Percentiles rank a stretch among this genome's conserved stretches.
Conservation (phyloP, 2,113 vertebrate species). For the Actenoides hombroni region DNA sequence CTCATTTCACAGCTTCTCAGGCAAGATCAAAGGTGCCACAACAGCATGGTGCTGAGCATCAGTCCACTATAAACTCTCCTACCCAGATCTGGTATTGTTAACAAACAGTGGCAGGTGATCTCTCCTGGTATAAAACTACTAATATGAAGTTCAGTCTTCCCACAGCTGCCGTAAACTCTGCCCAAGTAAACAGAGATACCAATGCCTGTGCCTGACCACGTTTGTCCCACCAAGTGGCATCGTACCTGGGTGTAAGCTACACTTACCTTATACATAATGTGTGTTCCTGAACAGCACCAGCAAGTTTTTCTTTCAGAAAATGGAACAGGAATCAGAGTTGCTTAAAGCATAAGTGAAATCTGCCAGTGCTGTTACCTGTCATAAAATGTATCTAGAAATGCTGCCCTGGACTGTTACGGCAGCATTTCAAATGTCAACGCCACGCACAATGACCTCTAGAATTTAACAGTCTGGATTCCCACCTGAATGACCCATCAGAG, state of each 20-base stretch:
- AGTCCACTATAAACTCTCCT: background rate
- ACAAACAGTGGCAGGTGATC: background rate
- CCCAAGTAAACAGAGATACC: background rate
- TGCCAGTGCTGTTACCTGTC: background rate
- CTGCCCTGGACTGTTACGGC: background rate
- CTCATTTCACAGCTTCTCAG: background rate
- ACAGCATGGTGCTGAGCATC: background rate
- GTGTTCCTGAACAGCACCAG: background rate
- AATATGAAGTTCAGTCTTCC: background rate
- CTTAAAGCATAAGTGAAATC: background rate
- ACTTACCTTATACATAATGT: background rate
- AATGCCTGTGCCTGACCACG: background rate
- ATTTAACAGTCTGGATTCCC: background rate
- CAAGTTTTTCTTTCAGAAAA: background rate
- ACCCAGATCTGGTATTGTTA: background rate
- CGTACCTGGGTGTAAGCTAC: fast-evolving
- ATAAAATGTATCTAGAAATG: background rate
- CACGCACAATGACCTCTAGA: background rate
- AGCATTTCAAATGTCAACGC: background rate
- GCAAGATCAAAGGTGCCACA: background rate
- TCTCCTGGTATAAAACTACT: background rate
- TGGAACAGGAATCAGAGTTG: background rate
- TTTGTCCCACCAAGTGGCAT: background rate
- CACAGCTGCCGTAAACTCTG: background rate
- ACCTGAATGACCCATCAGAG: background rate